These are phyloP conservation scores for Metallyticus violacea DNA, from an alignment of 2,888 invertebrate genomes.

Conservation along the genomic window DNA sequence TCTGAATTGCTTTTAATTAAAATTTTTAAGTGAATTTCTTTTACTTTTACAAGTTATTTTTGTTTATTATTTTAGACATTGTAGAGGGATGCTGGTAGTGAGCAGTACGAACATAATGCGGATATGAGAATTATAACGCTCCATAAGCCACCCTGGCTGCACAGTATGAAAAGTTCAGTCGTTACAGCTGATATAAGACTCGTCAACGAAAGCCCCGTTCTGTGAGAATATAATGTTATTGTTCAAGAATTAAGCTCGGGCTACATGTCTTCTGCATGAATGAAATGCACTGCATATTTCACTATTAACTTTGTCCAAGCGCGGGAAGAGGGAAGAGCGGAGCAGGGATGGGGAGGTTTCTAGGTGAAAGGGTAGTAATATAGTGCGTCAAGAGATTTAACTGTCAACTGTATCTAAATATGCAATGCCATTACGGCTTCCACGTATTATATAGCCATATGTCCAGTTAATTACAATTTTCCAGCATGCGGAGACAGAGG, in stretches of 20 bases:
- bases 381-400: not conserved
- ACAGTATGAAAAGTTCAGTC: not conserved
- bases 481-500: not conserved
- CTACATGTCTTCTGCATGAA: not conserved
- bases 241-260: not conserved
- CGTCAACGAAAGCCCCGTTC: not conserved
- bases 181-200: not conserved
- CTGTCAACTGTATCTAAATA: not conserved
- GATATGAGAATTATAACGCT: not conserved
- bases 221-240: not conserved
- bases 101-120: not conserved
- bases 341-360: not conserved
- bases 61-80: not conserved
- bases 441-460: not conserved
- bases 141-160: too few species aligned
- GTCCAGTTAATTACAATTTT: not conserved
- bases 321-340: not conserved
- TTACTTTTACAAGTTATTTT: not conserved
- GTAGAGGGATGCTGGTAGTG: not conserved
- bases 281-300: conserved; percentile 6
- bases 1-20: too few species aligned
- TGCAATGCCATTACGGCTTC: not conserved
- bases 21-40: not conserved
- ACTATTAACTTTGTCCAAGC: conserved; percentile 4
- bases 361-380: not conserved